Evolutionary conservation across 2,888 invertebrate species (phyloP), one percentile per base, ranked within the genome.

Genomic region (Phoronis australis): DNA sequence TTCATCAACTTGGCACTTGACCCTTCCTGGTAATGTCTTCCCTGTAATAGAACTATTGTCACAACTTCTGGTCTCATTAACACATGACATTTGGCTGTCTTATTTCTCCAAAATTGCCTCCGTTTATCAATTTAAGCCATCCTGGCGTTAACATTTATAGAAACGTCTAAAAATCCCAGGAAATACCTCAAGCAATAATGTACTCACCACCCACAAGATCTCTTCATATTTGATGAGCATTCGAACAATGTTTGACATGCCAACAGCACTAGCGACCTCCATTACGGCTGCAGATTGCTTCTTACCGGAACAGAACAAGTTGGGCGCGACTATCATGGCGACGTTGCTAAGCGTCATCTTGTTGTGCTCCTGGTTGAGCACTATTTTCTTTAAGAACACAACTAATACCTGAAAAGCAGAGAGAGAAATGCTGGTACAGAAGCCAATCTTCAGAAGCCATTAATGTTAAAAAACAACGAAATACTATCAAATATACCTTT

Each of bases 281-380:
- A 61, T 4, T 31, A 65, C 67, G 41, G 56, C 51, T 9, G 55
- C 48, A 3, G 46, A 50, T 44, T 60, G 59, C 27, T 51, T 48
- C 47, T 65, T 65, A 22, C n/a, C n/a, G 45, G 9, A 18, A 9
- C 20, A n/a, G 60, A 80, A 79, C 61, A 94, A 83, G 48, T 94
- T 90, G n/a, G 94, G 94, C 18, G 93, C 93, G 60, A 93, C 88
- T 63, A 94, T 93, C 85, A 92, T 92, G 27, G 93, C 88, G 37
- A 94, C 90, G 74, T 93, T 94, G 73, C 90, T 89, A 54, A 88
- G 82, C 62, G 85, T 87, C 94, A 94, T 94, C 79, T 90, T 87
- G 78, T 94, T 94, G 60, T 81, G 79, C 60, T 82, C 80, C 51
- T 78, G 75, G 62, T 85, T 81, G 42, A 84, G 83, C 2, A 86